Percentiles rank a stretch among this genome's conserved stretches.
Evolutionary conservation across 2,797 vertebrate species (phyloP).

Genomic region (Sparus aurata): DNA sequence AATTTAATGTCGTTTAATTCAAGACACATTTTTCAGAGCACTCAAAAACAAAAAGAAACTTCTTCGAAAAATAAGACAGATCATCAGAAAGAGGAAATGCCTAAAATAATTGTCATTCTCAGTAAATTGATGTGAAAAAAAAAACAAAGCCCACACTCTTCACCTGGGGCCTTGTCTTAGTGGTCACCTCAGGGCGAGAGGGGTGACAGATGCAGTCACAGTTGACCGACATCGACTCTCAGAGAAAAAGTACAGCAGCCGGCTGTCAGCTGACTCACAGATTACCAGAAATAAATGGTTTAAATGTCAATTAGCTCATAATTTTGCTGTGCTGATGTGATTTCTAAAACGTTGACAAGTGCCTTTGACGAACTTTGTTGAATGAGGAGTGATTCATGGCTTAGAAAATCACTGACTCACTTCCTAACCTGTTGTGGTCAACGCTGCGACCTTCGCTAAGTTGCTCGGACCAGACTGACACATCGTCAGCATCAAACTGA

Average conservation of each 20-base stretch:
- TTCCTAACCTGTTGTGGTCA: conserved; percentile 34
- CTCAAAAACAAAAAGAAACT: neutral
- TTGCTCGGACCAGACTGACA: conserved; percentile 37
- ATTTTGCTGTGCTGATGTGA: conserved; percentile 6
- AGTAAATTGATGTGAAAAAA: conserved; percentile 12
- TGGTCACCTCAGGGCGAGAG: conserved; percentile 39
- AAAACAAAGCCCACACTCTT: conserved; percentile 27
- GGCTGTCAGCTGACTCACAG: conserved; percentile 53
- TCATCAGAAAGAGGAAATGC: conserved; percentile 21
- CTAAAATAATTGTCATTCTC: conserved; percentile 4
- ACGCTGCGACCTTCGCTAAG: conserved; percentile 26
- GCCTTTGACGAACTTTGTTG: neutral
- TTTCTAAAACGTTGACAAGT: neutral
- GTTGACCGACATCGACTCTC: conserved; percentile 8
- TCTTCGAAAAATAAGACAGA: neutral
- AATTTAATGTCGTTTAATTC: neutral
- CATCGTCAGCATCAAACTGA: conserved; percentile 13
- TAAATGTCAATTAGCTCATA: conserved; percentile 69
- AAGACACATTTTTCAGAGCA: neutral
- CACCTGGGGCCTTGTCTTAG: conserved; percentile 4
- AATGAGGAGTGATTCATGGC: conserved; percentile 25
- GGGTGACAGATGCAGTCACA: conserved; percentile 6
- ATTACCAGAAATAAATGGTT: conserved; percentile 52
- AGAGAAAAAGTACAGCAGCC: conserved; percentile 1
- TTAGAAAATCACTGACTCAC: conserved; percentile 32